Conservation (phyloP, 2,797 vertebrate species). For the Scarus forsteni region DNA sequence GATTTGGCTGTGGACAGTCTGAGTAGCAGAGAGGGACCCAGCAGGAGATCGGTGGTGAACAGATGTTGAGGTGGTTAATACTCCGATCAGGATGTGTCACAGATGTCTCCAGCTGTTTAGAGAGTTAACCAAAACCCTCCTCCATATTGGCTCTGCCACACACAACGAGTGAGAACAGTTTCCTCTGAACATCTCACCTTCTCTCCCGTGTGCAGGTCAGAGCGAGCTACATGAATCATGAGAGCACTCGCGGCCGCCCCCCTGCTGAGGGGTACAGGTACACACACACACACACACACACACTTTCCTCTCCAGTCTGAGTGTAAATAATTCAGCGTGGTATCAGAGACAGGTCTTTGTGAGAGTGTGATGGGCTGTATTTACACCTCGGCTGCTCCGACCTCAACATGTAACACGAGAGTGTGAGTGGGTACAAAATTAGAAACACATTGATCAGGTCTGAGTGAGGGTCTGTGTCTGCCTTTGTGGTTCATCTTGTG, state of each 20-base stretch:
- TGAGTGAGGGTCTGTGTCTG: neutral
- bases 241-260: slow-evolving; percentile 24
- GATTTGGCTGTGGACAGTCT: neutral
- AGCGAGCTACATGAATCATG: slow-evolving; percentile 40
- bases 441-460: neutral
- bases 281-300: neutral
- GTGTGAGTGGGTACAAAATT: neutral
- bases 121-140: neutral
- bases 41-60: neutral
- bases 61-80: neutral
- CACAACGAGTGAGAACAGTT: neutral
- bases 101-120: neutral
- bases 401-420: slow-evolving; percentile 20
- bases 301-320: neutral
- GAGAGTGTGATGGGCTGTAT: slow-evolving; percentile 17
- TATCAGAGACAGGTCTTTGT: slow-evolving; percentile 41
- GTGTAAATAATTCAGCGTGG: slow-evolving; percentile 50
- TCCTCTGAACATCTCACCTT: neutral
- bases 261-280: slow-evolving; percentile 1
- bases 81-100: neutral
- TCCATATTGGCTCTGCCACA: neutral
- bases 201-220: slow-evolving; percentile 19
- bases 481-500: neutral
- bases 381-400: slow-evolving; percentile 38
- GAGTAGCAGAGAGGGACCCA: neutral